Evolutionary conservation across 2,113 vertebrate genomes (phyloP), one percentile per base, ranked within the genome.

Genomic region (Oceanites oceanicus): DNA sequence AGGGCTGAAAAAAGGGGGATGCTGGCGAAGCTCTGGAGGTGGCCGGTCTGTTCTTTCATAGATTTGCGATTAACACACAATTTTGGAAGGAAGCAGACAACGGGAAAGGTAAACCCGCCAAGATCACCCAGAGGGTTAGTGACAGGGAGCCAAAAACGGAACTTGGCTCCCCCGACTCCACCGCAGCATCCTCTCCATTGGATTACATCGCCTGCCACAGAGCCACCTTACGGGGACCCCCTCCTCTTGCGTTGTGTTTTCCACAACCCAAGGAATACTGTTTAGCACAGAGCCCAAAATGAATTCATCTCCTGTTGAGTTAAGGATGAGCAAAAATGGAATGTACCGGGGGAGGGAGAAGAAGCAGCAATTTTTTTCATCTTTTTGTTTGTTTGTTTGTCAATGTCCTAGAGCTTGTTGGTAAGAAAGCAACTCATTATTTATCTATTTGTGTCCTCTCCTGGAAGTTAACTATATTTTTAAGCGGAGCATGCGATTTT

Each of bases 261-360:
- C 52, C 52, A 10, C 52, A 32, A 34, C 20, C 10, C 36, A 18
- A 73, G 25, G 15, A 45, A 66, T 3, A 6, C 5, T 3, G 15
- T 20, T 68, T 26, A 77, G 53, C 44, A 20, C 36, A 9, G 12
- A 30, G 15, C 20, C 62, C 44, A 15, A 11, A 38, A 71, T 15
- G 2, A 72, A 40, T 49, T 25, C 6, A 29, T 15, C 49, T 30
- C 29, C 40, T 72, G 7, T 1, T 13, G 49, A 40, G n/a, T 34
- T 29, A 47, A 40, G 23, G 40, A 29, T 6, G 29, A 72, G 19
- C 19, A 55, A 2, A 40, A 34, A n/a, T 4, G 11, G 55, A 77
- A 67, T 0, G 9, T 7, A 52, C 1, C 1, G 18, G 14, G 15
- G 10, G 7, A 22, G 7, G 18, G 19, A 7, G 15, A 17, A 88